Conservation (phyloP, 2,888 invertebrate species). For the Leucophenga montana region DNA sequence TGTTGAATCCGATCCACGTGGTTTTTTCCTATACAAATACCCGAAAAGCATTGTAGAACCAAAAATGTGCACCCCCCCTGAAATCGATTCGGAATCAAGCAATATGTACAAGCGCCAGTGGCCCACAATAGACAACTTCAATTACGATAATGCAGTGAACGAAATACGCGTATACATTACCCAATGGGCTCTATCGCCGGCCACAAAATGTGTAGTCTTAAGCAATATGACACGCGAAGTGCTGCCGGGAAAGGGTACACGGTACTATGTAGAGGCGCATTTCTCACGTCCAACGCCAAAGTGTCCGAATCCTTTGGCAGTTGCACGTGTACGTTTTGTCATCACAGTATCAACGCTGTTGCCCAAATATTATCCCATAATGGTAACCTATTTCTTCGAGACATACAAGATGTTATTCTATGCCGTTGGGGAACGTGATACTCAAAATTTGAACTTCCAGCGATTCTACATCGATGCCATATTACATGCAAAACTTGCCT, state of each 20-base stretch:
- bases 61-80: no score
- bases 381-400: constrained; percentile 68
- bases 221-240: constrained; percentile 44
- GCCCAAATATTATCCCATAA: constrained; percentile 58
- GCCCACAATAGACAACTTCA: constrained; percentile 53
- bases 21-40: constrained; percentile 56
- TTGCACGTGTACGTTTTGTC: constrained; percentile 68
- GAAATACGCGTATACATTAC: constrained; percentile 60
- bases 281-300: constrained; percentile 66
- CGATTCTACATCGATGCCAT: constrained; percentile 62
- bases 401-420: constrained; percentile 60
- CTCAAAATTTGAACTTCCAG: constrained; percentile 55
- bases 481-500: constrained; percentile 59
- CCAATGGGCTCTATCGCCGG: constrained; percentile 61
- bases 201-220: constrained; percentile 63
- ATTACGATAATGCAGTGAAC: constrained; percentile 45
- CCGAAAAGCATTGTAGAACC: constrained; percentile 31
- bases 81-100: background rate
- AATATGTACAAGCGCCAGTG: constrained; percentile 37
- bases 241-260: constrained; percentile 50
- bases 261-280: constrained; percentile 61
- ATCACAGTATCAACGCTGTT: constrained; percentile 56
- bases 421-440: constrained; percentile 51
- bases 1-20: constrained; percentile 51
- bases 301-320: constrained; percentile 68